Evolutionary conservation across 2,888 invertebrate species (phyloP).

Genomic region (Choreutis nemorana): DNA sequence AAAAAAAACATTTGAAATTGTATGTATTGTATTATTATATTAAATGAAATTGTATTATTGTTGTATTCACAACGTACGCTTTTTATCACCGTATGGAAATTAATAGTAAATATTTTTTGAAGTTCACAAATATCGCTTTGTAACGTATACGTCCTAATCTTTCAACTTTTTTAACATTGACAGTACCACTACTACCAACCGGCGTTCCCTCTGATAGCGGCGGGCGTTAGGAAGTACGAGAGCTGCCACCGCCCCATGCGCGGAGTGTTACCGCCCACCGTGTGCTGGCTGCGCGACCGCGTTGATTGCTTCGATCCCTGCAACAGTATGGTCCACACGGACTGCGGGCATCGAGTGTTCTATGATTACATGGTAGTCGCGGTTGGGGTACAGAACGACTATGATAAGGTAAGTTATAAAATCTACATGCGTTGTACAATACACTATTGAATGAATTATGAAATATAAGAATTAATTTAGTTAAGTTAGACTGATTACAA

Average conservation of each 20-base stretch:
- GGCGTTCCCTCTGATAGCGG: slow-evolving; percentile 90
- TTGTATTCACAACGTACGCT: too few species aligned
- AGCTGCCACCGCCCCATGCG: slow-evolving; percentile 69
- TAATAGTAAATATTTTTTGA: too few species aligned
- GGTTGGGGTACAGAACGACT: slow-evolving; percentile 82
- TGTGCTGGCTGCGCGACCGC: slow-evolving; percentile 80
- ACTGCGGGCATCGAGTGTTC: slow-evolving; percentile 71
- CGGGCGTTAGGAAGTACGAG: slow-evolving; percentile 77
- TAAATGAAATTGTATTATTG: too few species aligned
- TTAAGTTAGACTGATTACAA: too few species aligned
- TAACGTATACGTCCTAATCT: too few species aligned
- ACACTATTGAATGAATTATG: too few species aligned
- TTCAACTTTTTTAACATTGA: slow-evolving; percentile 2
- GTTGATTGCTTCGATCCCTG: slow-evolving; percentile 79
- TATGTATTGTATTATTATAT: too few species aligned
- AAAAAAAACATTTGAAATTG: too few species aligned
- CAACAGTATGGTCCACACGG: slow-evolving; percentile 72
- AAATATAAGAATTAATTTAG: too few species aligned
- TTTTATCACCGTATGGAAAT: too few species aligned
- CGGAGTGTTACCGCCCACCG: slow-evolving; percentile 75
- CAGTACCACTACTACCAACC: slow-evolving; percentile 94
- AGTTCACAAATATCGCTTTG: too few species aligned
- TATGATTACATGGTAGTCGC: slow-evolving; percentile 89
- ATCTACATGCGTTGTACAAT: too few species aligned
- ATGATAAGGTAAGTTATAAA: slow-evolving; percentile 70